phyloP scores from a whole-genome alignment of 2,113 vertebrate genomes.

The Craseonycteris thonglongyai region DNA sequence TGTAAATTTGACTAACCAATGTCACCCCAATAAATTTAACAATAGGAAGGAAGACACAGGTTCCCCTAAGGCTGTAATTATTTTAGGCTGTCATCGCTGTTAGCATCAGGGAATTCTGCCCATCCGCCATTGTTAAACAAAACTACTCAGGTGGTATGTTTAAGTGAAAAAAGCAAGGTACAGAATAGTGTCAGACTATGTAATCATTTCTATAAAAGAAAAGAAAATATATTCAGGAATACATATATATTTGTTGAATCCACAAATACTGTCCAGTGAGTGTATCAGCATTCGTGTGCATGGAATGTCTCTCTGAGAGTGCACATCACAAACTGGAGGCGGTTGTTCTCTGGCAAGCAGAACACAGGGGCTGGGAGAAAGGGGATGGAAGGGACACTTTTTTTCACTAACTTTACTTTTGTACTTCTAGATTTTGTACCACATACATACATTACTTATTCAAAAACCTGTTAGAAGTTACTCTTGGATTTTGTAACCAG shows the following conservation, averaged over 20 bases:
- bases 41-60: no score
- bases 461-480: neutral
- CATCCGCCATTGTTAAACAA: neutral
- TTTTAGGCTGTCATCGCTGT: neutral
- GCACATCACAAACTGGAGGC: neutral
- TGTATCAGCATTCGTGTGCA: neutral
- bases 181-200: neutral
- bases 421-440: neutral
- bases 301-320: neutral
- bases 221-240: no score
- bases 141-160: neutral
- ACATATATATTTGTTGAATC: no score
- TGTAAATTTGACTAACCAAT: no score
- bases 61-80: neutral
- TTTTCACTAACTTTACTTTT: neutral
- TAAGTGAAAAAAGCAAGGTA: neutral
- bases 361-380: neutral
- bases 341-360: neutral
- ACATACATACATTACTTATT: neutral
- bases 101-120: neutral
- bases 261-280: neutral
- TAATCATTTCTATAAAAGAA: neutral
- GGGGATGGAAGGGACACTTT: neutral
- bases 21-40: no score
- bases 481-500: neutral